Conservation (phyloP, 2,888 invertebrate species). For the Rhogogaster chlorosoma region DNA sequence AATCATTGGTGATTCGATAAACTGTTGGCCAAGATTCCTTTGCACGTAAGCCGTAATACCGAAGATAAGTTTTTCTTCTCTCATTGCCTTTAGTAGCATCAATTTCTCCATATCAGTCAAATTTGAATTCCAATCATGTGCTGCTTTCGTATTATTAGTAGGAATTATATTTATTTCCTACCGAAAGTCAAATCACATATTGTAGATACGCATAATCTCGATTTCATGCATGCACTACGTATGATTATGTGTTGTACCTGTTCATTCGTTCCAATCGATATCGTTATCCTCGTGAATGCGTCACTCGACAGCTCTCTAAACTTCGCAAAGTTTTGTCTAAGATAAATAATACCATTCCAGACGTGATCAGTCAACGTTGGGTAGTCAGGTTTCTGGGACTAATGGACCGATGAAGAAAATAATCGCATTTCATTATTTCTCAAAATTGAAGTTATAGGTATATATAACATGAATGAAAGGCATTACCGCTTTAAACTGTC, state of each 20-base stretch:
- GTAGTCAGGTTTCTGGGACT: constrained; percentile 82
- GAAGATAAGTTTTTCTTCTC: constrained; percentile 90
- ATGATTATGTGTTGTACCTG: constrained; percentile 77
- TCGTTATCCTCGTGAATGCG: constrained; percentile 79
- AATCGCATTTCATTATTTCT: neutral
- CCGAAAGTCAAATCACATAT: constrained; percentile 55
- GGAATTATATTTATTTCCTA: constrained; percentile 82
- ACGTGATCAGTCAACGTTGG: constrained; percentile 83
- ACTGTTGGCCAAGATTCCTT: constrained; percentile 86
- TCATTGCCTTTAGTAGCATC: constrained; percentile 87
- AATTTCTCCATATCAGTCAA: constrained; percentile 89
- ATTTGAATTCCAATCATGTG: constrained; percentile 82
- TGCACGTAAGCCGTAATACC: constrained; percentile 90
- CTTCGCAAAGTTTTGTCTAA: constrained; percentile 80
- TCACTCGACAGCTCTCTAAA: constrained; percentile 81
- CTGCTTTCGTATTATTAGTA: constrained; percentile 70
- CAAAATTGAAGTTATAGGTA: constrained; percentile 64
- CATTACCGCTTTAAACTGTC: constrained; percentile 80
- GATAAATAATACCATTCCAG: constrained; percentile 85
- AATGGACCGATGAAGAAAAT: neutral
- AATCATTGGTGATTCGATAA: constrained; percentile 91
- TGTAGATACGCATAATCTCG: neutral
- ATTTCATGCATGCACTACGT: neutral
- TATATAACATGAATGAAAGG: constrained; percentile 54
- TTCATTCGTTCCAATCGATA: constrained; percentile 82